phyloP scores from a whole-genome alignment of 2,113 vertebrate genomes.

The Urocolius indicus region DNA sequence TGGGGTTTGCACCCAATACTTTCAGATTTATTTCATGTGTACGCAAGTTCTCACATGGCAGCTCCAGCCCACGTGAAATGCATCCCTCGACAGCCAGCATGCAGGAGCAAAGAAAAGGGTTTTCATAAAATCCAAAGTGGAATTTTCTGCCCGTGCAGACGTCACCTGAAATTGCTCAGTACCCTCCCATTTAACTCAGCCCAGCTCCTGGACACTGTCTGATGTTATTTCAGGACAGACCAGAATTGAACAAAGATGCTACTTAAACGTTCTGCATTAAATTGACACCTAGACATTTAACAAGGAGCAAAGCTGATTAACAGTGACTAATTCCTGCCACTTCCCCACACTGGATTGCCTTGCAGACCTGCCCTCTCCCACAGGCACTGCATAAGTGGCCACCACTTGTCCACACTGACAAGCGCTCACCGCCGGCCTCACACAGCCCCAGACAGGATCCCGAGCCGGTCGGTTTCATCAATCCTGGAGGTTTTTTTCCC shows the following conservation, averaged over 20 bases:
- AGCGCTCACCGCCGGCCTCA: not conserved
- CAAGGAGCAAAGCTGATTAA: not conserved
- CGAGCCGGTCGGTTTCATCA: accelerated
- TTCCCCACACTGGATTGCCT: accelerated
- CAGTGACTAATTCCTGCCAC: not conserved
- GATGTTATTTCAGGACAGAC: not conserved
- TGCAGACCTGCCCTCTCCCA: not conserved
- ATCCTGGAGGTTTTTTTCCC: accelerated
- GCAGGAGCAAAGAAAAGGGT: not conserved
- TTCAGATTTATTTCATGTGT: not conserved
- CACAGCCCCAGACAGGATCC: accelerated
- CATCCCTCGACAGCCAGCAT: not conserved
- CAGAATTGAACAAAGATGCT: not conserved
- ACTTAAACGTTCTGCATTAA: not conserved
- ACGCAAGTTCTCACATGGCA: not conserved
- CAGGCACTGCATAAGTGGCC: not conserved
- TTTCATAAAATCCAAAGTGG: not conserved
- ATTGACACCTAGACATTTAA: not conserved
- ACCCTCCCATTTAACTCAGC: not conserved
- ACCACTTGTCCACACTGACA: accelerated
- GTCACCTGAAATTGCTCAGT: not conserved
- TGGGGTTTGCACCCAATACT: not conserved
- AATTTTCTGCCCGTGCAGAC: not conserved
- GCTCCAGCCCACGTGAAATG: not conserved
- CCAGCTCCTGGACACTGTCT: not conserved